Conservation (phyloP, 2,888 invertebrate species). For the Mactromeris polynyma region DNA sequence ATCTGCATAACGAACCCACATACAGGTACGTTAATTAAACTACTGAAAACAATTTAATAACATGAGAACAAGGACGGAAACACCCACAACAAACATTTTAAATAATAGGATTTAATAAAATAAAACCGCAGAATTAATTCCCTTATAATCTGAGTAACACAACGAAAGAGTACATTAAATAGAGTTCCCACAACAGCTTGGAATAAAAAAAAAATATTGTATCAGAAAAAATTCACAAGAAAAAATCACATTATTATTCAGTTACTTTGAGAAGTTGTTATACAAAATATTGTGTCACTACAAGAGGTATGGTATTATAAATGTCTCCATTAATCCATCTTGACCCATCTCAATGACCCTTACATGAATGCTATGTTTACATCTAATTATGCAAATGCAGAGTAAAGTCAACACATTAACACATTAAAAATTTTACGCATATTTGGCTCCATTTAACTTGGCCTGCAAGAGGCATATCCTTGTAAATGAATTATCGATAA, state of each 20-base stretch:
- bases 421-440: slow-evolving; percentile 49
- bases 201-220: neutral
- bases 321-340: slow-evolving; percentile 9
- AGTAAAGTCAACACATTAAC: slow-evolving; percentile 55
- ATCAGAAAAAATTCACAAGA: neutral
- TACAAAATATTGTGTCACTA: neutral
- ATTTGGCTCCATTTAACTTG: neutral
- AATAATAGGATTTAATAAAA: neutral
- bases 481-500: neutral
- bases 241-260: neutral
- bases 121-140: neutral
- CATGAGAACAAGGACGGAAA: neutral
- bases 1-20: neutral
- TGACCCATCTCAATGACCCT: slow-evolving; percentile 25
- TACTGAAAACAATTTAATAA: neutral
- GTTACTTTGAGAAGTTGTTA: neutral
- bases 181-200: neutral
- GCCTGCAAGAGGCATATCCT: neutral
- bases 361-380: slow-evolving; percentile 37
- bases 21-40: neutral
- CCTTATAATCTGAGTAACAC: neutral
- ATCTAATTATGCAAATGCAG: slow-evolving; percentile 43
- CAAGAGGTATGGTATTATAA: neutral
- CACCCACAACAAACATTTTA: neutral
- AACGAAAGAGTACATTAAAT: neutral